Evolutionary conservation across 2,888 invertebrate species (phyloP).

Genomic region (Germaria angustata): DNA sequence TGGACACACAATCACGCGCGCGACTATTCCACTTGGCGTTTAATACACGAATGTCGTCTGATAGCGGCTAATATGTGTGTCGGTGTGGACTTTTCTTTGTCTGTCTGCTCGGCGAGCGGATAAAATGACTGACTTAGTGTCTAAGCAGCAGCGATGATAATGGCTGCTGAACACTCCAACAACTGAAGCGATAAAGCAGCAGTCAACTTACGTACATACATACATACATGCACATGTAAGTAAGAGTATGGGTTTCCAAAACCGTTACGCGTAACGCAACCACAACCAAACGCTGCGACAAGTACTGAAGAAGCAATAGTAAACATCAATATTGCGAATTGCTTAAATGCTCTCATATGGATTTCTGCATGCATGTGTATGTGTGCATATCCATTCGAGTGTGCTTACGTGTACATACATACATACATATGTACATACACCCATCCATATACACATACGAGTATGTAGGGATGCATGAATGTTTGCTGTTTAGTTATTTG

Average conservation of each 20-base stretch:
- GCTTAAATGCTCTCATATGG: constrained; percentile 46
- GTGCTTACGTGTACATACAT: background rate
- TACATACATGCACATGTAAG: constrained; percentile 15
- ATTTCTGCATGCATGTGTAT: constrained; percentile 7
- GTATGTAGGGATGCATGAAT: background rate
- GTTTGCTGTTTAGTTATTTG: constrained; percentile 33
- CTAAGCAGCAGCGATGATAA: constrained; percentile 62
- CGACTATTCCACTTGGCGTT: constrained; percentile 66
- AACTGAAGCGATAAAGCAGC: constrained; percentile 49
- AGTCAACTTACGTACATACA: constrained; percentile 15
- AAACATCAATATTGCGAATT: constrained; percentile 63
- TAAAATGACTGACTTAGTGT: constrained; percentile 43
- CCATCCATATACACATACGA: background rate
- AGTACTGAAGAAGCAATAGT: constrained; percentile 54
- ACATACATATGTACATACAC: background rate
- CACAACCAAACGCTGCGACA: constrained; percentile 58
- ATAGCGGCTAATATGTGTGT: constrained; percentile 64
- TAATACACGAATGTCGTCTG: constrained; percentile 68
- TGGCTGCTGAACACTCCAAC: constrained; percentile 34
- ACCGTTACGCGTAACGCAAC: constrained; percentile 61
- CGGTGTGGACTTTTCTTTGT: constrained; percentile 54
- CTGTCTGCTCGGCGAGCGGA: constrained; percentile 24
- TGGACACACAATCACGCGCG: constrained; percentile 66
- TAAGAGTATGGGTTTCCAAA: constrained; percentile 39
- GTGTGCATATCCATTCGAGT: background rate